Conservation (phyloP, 2,888 invertebrate species). For the Cephus runcator region DNA sequence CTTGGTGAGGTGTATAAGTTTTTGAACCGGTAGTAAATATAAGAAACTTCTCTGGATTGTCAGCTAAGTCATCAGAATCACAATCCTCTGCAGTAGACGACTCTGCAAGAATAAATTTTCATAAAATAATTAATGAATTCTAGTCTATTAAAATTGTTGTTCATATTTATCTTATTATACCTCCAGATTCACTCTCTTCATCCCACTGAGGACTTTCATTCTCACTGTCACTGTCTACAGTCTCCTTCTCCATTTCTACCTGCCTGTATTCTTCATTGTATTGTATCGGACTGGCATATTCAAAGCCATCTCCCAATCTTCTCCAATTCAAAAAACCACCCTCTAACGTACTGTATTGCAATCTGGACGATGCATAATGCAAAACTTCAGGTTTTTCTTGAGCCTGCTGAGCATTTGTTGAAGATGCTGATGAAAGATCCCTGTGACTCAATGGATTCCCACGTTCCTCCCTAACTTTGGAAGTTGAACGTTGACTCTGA, state of each 20-base stretch:
- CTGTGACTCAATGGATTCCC: slow-evolving; percentile 70
- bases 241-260: slow-evolving; percentile 65
- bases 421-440: slow-evolving; percentile 58
- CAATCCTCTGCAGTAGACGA: slow-evolving; percentile 51
- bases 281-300: slow-evolving; percentile 71
- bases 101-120: slow-evolving; percentile 33
- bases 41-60: slow-evolving; percentile 76
- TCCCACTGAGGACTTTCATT: slow-evolving; percentile 51
- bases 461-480: slow-evolving; percentile 56
- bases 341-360: slow-evolving; percentile 60
- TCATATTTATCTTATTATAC: slow-evolving; percentile 33
- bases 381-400: slow-evolving; percentile 51
- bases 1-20: slow-evolving; percentile 87
- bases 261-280: slow-evolving; percentile 74
- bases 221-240: slow-evolving; percentile 49
- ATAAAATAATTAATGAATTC: slow-evolving; percentile 1
- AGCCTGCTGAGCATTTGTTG: slow-evolving; percentile 27
- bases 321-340: slow-evolving; percentile 63
- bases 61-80: slow-evolving; percentile 66
- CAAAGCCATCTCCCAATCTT: slow-evolving; percentile 63
- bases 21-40: slow-evolving; percentile 86
- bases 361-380: slow-evolving; percentile 59
- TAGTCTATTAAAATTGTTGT: slow-evolving; percentile 2
- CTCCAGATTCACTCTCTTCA: slow-evolving; percentile 57
- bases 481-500: slow-evolving; percentile 48